Evolutionary conservation across 2,888 invertebrate species (phyloP), one percentile per base, ranked within the genome.

Genomic region (Apoda limacodes): DNA sequence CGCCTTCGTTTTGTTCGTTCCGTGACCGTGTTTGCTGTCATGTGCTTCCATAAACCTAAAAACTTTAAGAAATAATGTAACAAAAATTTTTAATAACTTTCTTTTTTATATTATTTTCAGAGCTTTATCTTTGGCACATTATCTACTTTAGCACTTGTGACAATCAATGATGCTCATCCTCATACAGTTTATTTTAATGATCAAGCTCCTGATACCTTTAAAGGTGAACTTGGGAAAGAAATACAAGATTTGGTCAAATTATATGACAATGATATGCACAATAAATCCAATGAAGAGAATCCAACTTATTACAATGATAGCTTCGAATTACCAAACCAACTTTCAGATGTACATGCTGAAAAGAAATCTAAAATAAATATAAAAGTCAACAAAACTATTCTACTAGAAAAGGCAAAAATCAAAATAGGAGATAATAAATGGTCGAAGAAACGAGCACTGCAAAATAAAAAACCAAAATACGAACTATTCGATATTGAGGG

Each of bases 391-490:
- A 41, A 25, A 7, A 14, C n/a, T n/a, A n/a, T 23, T 21, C 7
- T 5, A 17, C 17, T 17, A 34, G 20, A 19, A 12, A 20, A n/a
- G n/a, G n/a, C n/a, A n/a, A 32, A 24, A 25, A 41, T 15, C 9
- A 41, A 39, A 25, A 34, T 33, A 11, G 42, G 13, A 12, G 35
- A 10, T 3, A 59, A 47, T 26, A 46, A 48, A 2, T 61, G 60
- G 62, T 55, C 54, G 0, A 34, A 31, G 9, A 48, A 51, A 36
- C 38, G 43, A 9, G 50, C 50, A 0, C 10, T 42, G 9, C 42
- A 45, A 9, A 60, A 57, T 33, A 56, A 52, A 19, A 57, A 50
- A 20, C 52, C 51, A 0, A 63, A 62, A 44, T 6, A 22, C 2
- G 20, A 9, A 10, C 7, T 29, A 19, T 39, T 42, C 3, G 29